These are phyloP conservation scores for Acanthurus tractus DNA, from an alignment of 2,797 vertebrate species.

Conservation along the genomic window DNA sequence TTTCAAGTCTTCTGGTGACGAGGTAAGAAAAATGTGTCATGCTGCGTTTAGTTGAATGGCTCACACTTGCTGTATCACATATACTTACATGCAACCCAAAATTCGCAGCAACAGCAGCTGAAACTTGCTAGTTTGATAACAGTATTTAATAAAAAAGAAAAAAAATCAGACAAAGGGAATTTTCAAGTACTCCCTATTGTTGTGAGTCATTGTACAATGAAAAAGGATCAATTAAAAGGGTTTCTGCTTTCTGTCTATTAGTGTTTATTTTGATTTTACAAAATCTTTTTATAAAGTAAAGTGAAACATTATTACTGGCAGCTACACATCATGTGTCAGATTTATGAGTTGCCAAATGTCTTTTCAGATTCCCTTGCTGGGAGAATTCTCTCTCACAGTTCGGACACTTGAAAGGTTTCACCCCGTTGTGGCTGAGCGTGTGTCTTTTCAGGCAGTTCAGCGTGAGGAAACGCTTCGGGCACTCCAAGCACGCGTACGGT, in stretches of 20 bases:
- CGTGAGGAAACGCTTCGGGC: slow-evolving; percentile 75
- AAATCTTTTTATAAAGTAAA: too few relatives aligned
- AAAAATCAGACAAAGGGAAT: neutral
- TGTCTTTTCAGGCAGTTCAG: slow-evolving; percentile 78
- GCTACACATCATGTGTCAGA: slow-evolving; percentile 17
- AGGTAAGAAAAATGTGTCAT: too few relatives aligned
- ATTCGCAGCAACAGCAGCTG: neutral
- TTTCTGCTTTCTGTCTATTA: too few relatives aligned
- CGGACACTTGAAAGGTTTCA: slow-evolving; percentile 74
- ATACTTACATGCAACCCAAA: neutral
- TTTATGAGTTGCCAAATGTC: slow-evolving; percentile 75
- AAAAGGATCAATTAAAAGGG: neutral
- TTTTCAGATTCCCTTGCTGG: slow-evolving; percentile 78
- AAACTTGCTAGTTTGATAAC: neutral
- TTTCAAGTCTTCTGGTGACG: too few relatives aligned
- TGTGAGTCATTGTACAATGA: neutral
- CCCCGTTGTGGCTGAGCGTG: slow-evolving; percentile 73
- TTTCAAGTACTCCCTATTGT: too few relatives aligned
- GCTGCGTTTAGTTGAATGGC: too few relatives aligned
- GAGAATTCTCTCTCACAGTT: slow-evolving; percentile 74
- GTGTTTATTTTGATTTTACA: too few relatives aligned
- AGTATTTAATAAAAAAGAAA: neutral
- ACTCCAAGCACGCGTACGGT: slow-evolving; percentile 70
- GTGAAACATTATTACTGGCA: too few relatives aligned
- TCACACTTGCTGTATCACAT: too few relatives aligned